phyloP scores from a whole-genome alignment of 1,140 invertebrate species.

The Drosophila obscura region DNA sequence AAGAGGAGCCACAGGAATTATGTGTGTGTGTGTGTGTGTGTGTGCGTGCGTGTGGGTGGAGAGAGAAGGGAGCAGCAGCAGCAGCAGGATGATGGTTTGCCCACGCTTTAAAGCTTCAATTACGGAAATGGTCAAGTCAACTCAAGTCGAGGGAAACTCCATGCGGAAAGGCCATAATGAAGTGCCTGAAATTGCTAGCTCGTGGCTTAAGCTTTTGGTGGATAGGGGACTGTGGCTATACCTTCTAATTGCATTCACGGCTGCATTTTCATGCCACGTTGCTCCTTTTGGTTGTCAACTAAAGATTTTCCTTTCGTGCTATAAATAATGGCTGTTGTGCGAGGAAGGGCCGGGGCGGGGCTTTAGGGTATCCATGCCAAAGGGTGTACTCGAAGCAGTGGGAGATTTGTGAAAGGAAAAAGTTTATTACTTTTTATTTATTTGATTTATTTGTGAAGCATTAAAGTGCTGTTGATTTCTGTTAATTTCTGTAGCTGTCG shows the following conservation, averaged over 20 bases:
- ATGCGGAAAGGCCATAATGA: slow-evolving; percentile 30
- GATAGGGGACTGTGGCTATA: not conserved
- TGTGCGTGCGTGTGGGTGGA: slow-evolving; percentile 12
- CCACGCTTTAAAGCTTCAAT: slow-evolving; percentile 38
- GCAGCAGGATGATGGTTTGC: not conserved
- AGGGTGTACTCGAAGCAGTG: not conserved
- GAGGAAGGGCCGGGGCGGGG: too few species aligned
- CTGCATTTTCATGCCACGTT: slow-evolving; percentile 58
- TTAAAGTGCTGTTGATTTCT: too few species aligned
- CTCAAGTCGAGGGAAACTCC: slow-evolving; percentile 24
- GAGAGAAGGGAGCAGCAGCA: too few species aligned
- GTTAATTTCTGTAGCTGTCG: too few species aligned
- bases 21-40: slow-evolving; percentile 37
- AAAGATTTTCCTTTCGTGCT: slow-evolving; percentile 27
- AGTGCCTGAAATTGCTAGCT: slow-evolving; percentile 31
- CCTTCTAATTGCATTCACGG: slow-evolving; percentile 67
- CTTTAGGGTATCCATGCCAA: slow-evolving; percentile 3
- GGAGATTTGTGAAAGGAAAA: not conserved
- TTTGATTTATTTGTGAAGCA: too few species aligned
- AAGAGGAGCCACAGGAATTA: slow-evolving; percentile 55
- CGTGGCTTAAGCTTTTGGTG: slow-evolving; percentile 17
- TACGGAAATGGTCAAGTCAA: slow-evolving; percentile 34
- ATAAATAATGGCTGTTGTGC: slow-evolving; percentile 16
- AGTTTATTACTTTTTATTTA: too few species aligned
- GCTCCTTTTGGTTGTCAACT: slow-evolving; percentile 64